Evolutionary conservation across 2,888 invertebrate genomes (phyloP), one percentile per base, ranked within the genome.

Genomic region (Sepioteuthis lessoniana): DNA sequence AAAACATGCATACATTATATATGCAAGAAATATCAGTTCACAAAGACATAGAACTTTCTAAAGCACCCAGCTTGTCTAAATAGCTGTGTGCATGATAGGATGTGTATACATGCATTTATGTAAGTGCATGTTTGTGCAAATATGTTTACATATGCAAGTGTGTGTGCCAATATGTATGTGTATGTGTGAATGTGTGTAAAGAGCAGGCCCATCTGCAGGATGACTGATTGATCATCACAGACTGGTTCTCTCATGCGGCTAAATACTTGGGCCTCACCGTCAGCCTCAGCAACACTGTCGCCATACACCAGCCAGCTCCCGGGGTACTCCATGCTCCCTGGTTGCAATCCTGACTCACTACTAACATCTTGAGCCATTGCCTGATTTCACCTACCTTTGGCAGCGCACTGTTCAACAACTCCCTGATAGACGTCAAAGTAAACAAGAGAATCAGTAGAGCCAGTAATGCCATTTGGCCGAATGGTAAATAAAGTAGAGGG

Each of bases 161-260:
- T 50, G 16, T 55, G 55, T 25, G 55, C 55, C 21, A 55, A 28
- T 55, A 55, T 76, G 19, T 19, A 3, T n/a, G 76, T 76, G n/a
- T 35, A 16, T 76, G 35, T 76, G 76, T 76, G n/a, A 7, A 13
- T 76, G 76, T 76, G 76, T 76, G n/a, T 76, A 35, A n/a, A 76
- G 35, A 76, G n/a, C 76, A 76, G 76, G 76, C 76, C 76, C 76
- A 76, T 76, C 76, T 76, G 76, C 76, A 76, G 76, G 76, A 76
- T 76, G 76, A 76, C 76, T 76, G 76, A 76, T 76, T 76, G 76
- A 76, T 76, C 76, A 76, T 76, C 76, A 76, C 76, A 76, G 76
- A 76, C 76, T 76, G 76, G 76, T 76, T 76, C 76, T 76, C n/a
- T 76, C 76, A 76, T 76, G 76, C 76, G 76, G 76, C 76, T 76